A percentile compares a stretch with the other conserved stretches of the same genome.
Conservation (phyloP, 2,113 vertebrate genomes). For the Mastomys coucha region DNA sequence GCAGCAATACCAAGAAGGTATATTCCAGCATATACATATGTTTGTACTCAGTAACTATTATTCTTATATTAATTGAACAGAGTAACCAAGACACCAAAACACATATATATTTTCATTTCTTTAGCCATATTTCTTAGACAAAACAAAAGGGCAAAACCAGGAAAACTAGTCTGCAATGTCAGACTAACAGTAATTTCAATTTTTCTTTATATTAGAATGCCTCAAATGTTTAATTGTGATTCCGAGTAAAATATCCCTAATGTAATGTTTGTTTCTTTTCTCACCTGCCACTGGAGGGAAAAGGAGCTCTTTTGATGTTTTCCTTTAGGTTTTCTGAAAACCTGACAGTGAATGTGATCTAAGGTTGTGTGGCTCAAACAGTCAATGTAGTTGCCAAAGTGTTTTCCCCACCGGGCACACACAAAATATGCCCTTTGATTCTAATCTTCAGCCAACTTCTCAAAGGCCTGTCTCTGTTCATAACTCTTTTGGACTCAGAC, state of each 20-base stretch:
- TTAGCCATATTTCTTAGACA: not conserved
- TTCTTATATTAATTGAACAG: not conserved
- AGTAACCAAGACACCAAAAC: not conserved
- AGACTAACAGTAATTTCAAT: not conserved
- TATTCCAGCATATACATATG: not conserved
- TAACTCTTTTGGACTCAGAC: slow-evolving; percentile 55
- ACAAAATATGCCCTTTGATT: slow-evolving; percentile 67
- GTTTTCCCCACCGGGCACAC: slow-evolving; percentile 58
- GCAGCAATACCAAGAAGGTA: not conserved
- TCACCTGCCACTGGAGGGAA: not conserved
- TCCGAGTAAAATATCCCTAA: not conserved
- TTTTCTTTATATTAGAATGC: not conserved
- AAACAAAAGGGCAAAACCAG: not conserved
- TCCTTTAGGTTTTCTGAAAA: slow-evolving; percentile 45
- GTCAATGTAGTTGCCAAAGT: slow-evolving; percentile 53
- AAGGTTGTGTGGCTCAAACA: slow-evolving; percentile 58
- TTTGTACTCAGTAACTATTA: not conserved
- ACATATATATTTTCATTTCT: not conserved
- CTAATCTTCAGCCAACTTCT: slow-evolving; percentile 64
- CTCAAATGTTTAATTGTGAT: slow-evolving; percentile 26
- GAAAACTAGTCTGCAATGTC: not conserved
- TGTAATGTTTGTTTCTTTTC: not conserved
- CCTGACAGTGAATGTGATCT: slow-evolving; percentile 66
- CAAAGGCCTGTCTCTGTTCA: slow-evolving; percentile 48
- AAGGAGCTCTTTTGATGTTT: slow-evolving; percentile 45